Evolutionary conservation across 2,797 vertebrate species (phyloP).

Genomic region (Argya squamiceps): DNA sequence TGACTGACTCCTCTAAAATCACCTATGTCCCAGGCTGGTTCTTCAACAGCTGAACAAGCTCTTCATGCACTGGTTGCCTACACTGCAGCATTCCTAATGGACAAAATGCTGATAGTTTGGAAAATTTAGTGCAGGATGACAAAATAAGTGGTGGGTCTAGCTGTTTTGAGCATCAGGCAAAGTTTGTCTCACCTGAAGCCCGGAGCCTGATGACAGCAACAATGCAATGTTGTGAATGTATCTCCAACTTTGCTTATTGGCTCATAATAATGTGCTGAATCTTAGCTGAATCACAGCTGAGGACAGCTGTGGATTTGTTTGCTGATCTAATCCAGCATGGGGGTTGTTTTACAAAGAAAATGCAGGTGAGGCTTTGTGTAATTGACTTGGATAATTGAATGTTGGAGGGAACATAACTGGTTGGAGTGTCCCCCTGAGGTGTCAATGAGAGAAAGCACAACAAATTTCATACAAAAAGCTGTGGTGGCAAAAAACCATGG

Average conservation of each 20-base stretch:
- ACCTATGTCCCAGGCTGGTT: background rate
- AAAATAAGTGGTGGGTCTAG: background rate
- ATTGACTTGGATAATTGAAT: background rate
- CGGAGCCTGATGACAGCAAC: background rate
- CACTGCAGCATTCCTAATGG: background rate
- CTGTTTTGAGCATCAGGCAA: background rate
- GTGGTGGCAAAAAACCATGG: background rate
- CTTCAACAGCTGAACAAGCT: background rate
- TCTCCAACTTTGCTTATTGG: background rate
- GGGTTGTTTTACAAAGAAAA: background rate
- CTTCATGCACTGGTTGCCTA: background rate
- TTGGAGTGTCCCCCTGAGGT: background rate
- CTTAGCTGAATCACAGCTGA: background rate
- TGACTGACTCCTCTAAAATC: background rate
- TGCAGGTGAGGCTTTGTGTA: background rate
- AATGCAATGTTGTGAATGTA: background rate
- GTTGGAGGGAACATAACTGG: background rate
- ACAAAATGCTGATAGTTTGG: background rate
- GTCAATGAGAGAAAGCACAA: background rate
- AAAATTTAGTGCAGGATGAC: background rate
- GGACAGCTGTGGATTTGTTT: background rate
- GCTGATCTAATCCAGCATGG: background rate
- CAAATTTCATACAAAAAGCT: background rate
- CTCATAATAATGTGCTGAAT: background rate
- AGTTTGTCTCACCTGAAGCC: background rate